Conservation (phyloP, 2,113 vertebrate species). For the Tupaia chinensis region DNA sequence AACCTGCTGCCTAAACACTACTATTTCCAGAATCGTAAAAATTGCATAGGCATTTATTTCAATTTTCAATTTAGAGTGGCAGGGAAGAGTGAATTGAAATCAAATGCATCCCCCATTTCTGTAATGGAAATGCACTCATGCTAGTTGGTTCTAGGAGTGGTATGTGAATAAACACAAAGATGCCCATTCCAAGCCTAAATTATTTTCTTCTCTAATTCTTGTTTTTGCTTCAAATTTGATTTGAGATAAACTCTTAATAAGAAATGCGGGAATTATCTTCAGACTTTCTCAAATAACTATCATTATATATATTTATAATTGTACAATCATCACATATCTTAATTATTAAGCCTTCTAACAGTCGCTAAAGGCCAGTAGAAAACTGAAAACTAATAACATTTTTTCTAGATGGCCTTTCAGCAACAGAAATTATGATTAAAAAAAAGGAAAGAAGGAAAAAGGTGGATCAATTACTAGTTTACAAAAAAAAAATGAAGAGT, state of each 20-base stretch:
- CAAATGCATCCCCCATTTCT: slow-evolving; percentile 35
- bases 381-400: neutral
- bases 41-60: slow-evolving; percentile 43
- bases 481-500: neutral
- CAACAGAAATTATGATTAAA: neutral
- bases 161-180: neutral
- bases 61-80: slow-evolving; percentile 64
- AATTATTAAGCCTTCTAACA: neutral
- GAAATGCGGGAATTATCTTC: neutral
- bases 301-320: neutral
- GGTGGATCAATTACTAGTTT: neutral
- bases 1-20: slow-evolving; percentile 49
- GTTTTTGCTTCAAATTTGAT: neutral
- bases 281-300: neutral
- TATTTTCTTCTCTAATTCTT: slow-evolving; percentile 55
- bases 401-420: neutral
- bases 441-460: neutral
- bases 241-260: slow-evolving; percentile 51
- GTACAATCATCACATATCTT: neutral
- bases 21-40: slow-evolving; percentile 60
- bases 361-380: neutral
- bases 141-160: slow-evolving; percentile 8
- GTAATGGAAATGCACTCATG: slow-evolving; percentile 58
- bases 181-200: neutral
- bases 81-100: slow-evolving; percentile 60